Evolutionary conservation across 1,140 invertebrate genomes (phyloP).

Genomic region (Drosophila paulistorum): DNA sequence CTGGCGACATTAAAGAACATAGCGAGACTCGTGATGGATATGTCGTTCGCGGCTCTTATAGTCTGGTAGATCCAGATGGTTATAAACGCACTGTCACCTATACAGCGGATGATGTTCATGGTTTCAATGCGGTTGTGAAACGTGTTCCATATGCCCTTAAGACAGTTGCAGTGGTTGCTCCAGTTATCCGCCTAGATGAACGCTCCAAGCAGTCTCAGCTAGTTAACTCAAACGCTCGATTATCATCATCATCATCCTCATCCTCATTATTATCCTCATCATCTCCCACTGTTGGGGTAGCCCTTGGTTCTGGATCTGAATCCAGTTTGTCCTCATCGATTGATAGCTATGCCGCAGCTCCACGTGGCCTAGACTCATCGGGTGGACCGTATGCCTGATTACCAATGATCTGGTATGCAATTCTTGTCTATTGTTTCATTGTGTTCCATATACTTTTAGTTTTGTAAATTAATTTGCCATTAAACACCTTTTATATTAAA

Average conservation of each 20-base stretch:
- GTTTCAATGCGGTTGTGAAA: slow-evolving; percentile 85
- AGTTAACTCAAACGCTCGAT: background rate
- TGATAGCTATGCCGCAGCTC: slow-evolving; percentile 47
- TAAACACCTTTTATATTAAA: slow-evolving; percentile 24
- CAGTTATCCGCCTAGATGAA: slow-evolving; percentile 39
- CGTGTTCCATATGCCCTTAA: slow-evolving; percentile 63
- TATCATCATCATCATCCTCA: background rate
- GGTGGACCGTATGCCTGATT: slow-evolving; percentile 52
- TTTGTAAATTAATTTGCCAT: slow-evolving; percentile 33
- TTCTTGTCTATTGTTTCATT: slow-evolving; percentile 42
- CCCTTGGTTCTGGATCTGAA: background rate
- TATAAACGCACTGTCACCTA: slow-evolving; percentile 85
- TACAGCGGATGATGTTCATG: slow-evolving; percentile 84
- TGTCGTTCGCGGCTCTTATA: slow-evolving; percentile 62
- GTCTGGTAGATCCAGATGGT: slow-evolving; percentile 69
- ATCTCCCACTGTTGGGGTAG: background rate
- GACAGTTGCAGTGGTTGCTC: slow-evolving; percentile 25
- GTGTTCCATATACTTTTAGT: slow-evolving; percentile 54
- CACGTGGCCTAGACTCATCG: slow-evolving; percentile 40
- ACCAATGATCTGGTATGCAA: slow-evolving; percentile 21
- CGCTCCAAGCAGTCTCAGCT: slow-evolving; percentile 30
- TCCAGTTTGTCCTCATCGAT: background rate
- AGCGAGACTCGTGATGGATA: slow-evolving; percentile 62
- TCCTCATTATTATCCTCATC: slow-evolving; percentile 1
- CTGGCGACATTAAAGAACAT: slow-evolving; percentile 70